Percentiles rank a stretch among this genome's conserved stretches.
phyloP scores from a whole-genome alignment of 2,888 invertebrate species.

The Andrena trimmerana region DNA sequence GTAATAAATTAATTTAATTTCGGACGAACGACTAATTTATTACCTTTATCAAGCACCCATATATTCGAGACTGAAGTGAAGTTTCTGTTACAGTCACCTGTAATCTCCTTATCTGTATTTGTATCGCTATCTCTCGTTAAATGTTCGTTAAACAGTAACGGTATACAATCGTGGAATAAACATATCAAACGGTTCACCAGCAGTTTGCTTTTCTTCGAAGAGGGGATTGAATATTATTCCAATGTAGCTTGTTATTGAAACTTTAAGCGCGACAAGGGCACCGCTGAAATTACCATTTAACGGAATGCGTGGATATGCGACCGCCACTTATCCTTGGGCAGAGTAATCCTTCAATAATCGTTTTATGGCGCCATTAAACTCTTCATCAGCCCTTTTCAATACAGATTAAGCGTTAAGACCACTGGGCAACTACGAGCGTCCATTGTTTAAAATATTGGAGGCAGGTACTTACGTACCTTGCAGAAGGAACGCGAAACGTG shows the following conservation, averaged over 20 bases:
- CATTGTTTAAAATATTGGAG: background rate
- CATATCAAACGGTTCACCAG: background rate
- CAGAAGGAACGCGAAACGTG: background rate
- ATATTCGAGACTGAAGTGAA: no score
- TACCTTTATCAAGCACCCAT: no score
- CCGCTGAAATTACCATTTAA: background rate
- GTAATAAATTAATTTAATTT: no score
- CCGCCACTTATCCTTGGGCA: background rate
- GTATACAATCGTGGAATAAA: no score
- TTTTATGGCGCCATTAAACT: background rate
- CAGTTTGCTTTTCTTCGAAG: background rate
- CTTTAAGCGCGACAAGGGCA: background rate
- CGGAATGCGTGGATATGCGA: background rate
- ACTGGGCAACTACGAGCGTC: background rate
- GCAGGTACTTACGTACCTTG: background rate
- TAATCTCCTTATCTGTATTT: no score
- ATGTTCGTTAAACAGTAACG: no score
- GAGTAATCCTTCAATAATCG: background rate
- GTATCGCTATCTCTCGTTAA: no score
- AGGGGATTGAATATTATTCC: background rate
- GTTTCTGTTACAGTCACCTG: no score
- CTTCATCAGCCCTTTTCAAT: background rate
- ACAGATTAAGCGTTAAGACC: background rate
- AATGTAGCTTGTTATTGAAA: background rate
- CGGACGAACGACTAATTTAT: no score